Evolutionary conservation across 2,113 vertebrate genomes (phyloP), one percentile per base, ranked within the genome.

Genomic region (Campylomormyrus numenius): DNA sequence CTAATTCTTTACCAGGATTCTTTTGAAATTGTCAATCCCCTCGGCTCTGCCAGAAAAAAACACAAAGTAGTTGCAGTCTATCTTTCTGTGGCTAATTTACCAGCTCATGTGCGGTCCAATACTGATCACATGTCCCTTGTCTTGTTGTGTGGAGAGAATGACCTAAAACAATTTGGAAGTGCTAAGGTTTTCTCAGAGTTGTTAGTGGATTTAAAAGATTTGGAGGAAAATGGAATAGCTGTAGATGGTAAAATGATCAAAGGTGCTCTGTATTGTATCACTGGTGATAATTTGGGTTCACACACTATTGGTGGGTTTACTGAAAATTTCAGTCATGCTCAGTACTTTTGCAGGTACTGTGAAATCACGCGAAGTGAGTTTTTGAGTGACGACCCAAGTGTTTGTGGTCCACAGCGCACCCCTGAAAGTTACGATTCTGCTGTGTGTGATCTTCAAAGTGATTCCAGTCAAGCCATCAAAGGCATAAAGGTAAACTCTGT

Each of bases 261-360:
- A 91, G 91, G 84, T 9, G 84, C 87, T 74, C 53, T 91, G 45
- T 87, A 89, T 24, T 90, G 91, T 85, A 91, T 91, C 88, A 74
- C 89, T 89, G 83, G 90, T 58, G 53, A 58, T 58, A 24, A 58
- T 58, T 58, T 58, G 21, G 53, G 21, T 58, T 58, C 53, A 58
- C 91, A 91, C 56, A 19, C 80, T 48, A 91, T 88, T 85, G 89
- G 91, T 88, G 88, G 91, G 80, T 92, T 92, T 86, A 90, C 90
- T 85, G 92, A 91, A 90, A 91, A 90, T 42, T 91, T 91, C 15
- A 92, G 91, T 87, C 85, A 2, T 17, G 88, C 90, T 70, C 45
- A 88, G 39, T 92, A 89, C 56, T 92, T 92, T 88, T 91, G 88
- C 85, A 90, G 90, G 77, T 92, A 92, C 74, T 92, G 91, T 91